Evolutionary conservation across 2,888 invertebrate species (phyloP).

Genomic region (Halictus quadricinctus): DNA sequence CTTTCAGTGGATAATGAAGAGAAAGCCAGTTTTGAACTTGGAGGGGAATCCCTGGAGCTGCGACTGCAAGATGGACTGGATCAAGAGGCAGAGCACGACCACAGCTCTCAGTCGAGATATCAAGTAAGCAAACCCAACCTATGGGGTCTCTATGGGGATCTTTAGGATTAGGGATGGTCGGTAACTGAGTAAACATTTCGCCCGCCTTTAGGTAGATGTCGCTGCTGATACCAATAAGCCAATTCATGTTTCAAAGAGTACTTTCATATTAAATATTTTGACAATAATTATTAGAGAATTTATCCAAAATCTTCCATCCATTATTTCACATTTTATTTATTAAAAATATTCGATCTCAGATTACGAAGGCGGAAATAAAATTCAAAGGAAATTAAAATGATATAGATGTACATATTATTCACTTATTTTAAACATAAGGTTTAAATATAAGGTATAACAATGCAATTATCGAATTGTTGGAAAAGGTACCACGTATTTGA

Average conservation of each 20-base stretch:
- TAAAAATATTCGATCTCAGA: neutral
- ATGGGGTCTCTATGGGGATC: neutral
- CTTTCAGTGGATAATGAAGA: constrained; percentile 83
- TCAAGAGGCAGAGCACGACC: constrained; percentile 75
- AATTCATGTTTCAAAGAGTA: neutral
- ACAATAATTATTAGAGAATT: neutral
- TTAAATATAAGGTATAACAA: too few relatives aligned
- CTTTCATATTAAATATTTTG: neutral
- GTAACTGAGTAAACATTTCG: neutral
- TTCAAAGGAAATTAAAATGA: neutral
- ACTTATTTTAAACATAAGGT: too few relatives aligned
- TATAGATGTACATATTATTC: neutral
- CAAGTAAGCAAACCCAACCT: constrained; percentile 43
- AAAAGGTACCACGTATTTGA: neutral
- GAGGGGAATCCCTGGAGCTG: constrained; percentile 87
- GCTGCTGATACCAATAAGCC: neutral
- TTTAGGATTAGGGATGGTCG: neutral
- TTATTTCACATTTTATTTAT: neutral
- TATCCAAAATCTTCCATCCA: neutral
- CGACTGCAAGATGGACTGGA: constrained; percentile 86
- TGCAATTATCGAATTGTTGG: too few relatives aligned
- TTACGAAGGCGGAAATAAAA: neutral
- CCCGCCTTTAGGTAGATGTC: constrained; percentile 7
- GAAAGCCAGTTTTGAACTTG: constrained; percentile 83
- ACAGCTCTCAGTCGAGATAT: constrained; percentile 49